Base-by-base conservation (phyloP, 2,113 vertebrate species). In the Cephalopterus ornatus region DNA sequence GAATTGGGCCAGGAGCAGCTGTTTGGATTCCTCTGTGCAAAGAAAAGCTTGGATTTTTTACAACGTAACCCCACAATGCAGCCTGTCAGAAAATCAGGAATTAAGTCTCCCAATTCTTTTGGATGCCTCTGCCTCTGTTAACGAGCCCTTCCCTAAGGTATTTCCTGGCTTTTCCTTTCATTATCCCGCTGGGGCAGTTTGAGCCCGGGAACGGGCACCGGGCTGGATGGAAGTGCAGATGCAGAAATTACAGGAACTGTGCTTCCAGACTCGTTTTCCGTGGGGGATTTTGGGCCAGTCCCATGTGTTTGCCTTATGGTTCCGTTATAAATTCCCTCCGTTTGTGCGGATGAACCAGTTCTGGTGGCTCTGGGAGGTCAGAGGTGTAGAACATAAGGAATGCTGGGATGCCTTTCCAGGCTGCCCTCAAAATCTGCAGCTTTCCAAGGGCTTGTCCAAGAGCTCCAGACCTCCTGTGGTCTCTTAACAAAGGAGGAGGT, bases 21-120 rank as follows among this genome's bases (percentile, higher is more conserved):
- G 42, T 37, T 22, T 2, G 59, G 59, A 33, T 8, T 21, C 0
- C 0, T 1, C 32, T 19, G 14, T 4, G 50, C n/a, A 4, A 49
- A 23, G 56, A 15, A 14, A 24, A 37, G 39, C 4, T 6, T 30
- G 18, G 4, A 20, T 41, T 28, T 41, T 44, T 10, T 1, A 1
- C 21, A 5, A 4, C 28, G 4, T 4, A 6, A 42, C 3, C 62
- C 71, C 28, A 7, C 35, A 2, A 2, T 1, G 14, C n/a, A 53
- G n/a, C 20, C 72, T 5, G 6, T 8, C 35, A 44, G 27, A 50
- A 63, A 87, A 24, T 3, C 1, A 0, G 92, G 56, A 58, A 12
- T 16, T 2, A 3, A 41, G 22, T 27, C 28, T 6, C n/a, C 8
- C 14, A 1, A 0, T 4, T 0, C 4, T 20, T 42, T 35, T 35